Conservation (phyloP, 2,888 invertebrate species). For the Eristalis intricaria region DNA sequence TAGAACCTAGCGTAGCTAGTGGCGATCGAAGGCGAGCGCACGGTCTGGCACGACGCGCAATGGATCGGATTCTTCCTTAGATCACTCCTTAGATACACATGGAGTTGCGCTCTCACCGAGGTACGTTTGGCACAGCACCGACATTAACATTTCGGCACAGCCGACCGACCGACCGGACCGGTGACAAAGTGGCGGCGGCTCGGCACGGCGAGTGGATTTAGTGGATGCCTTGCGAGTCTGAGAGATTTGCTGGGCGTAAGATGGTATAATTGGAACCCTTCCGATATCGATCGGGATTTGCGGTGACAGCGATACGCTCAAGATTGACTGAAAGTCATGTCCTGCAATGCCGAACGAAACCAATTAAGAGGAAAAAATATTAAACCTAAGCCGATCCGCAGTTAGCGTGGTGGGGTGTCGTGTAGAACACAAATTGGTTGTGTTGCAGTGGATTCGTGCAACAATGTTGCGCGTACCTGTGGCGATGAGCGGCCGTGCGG, state of each 20-base stretch:
- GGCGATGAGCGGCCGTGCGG: slow-evolving; percentile 29
- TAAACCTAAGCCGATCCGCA: neutral
- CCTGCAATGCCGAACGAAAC: neutral
- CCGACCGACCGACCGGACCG: neutral
- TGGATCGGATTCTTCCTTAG: slow-evolving; percentile 30
- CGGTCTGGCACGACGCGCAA: slow-evolving; percentile 8
- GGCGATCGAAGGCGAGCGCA: slow-evolving; percentile 6
- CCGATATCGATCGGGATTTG: slow-evolving; percentile 30
- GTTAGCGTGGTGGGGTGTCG: slow-evolving; percentile 48
- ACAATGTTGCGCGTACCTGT: slow-evolving; percentile 59
- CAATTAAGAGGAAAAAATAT: neutral
- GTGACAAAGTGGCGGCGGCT: neutral
- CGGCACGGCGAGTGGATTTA: slow-evolving; percentile 8
- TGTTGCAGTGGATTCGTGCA: slow-evolving; percentile 39
- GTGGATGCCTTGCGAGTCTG: neutral
- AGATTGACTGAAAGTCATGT: slow-evolving; percentile 13
- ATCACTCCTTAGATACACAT: slow-evolving; percentile 12
- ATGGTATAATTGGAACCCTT: slow-evolving; percentile 16
- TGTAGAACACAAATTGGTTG: slow-evolving; percentile 52
- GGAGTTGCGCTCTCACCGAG: neutral
- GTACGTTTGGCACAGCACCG: neutral
- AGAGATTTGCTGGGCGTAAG: slow-evolving; percentile 12
- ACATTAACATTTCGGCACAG: slow-evolving; percentile 1
- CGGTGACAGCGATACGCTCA: neutral
- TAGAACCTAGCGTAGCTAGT: slow-evolving; percentile 31